Conservation (phyloP, 1,140 invertebrate species). For the Papilio aristodemus region DNA sequence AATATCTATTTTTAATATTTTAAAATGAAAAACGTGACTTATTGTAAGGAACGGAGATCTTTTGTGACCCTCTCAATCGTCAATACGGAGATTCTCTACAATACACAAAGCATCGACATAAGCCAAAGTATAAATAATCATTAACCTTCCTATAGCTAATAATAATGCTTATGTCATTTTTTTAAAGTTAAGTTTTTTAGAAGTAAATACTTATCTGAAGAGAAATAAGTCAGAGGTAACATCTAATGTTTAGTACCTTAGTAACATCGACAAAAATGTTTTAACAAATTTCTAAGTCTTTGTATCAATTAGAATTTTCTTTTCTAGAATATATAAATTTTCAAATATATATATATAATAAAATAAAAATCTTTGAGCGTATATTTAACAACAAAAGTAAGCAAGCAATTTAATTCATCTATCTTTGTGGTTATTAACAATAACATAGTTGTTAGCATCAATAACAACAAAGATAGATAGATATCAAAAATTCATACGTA, state of each 20-base stretch:
- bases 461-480: background rate
- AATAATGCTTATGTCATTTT: background rate
- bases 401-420: no score
- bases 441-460: background rate
- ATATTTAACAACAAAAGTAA: no score
- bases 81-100: background rate
- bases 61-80: background rate
- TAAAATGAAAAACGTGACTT: slow-evolving; percentile 30
- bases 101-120: background rate
- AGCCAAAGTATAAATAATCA: background rate
- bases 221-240: no score
- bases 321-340: no score
- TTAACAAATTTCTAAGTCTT: no score
- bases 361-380: no score
- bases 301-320: no score
- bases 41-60: background rate
- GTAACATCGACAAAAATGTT: no score
- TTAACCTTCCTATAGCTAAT: background rate
- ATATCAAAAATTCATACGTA: background rate
- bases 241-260: no score
- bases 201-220: no score
- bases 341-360: no score
- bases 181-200: no score
- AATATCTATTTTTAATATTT: slow-evolving; percentile 10
- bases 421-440: background rate